Evolutionary conservation across 1,140 invertebrate species (phyloP), one percentile per base, ranked within the genome.

Genomic region (Samia ricini): DNA sequence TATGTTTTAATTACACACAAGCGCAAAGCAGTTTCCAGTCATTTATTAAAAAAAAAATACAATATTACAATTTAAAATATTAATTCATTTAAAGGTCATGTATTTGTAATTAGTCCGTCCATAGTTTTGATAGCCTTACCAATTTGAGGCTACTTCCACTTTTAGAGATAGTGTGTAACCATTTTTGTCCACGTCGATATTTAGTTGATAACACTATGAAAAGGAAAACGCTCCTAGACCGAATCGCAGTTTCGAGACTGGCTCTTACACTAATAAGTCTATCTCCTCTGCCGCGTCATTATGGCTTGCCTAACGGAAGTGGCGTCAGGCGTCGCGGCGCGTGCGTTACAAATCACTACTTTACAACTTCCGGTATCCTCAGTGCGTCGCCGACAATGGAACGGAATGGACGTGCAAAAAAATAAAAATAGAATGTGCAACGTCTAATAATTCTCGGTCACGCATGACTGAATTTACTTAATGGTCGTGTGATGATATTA

Each of bases 261-360:
- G 8, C 12, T 42, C 33, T 42, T 42, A 42, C 7, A 42, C 10
- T 15, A 42, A 15, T 12, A 15, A 12, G 19, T 68, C 68, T 61
- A 63, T 68, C 68, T 69, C 68, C 61, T 71, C 19, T 64, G 69
- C 61, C 66, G 66, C 69, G 78, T 84, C 85, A 89, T 89, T 89
- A 86, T 77, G 80, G 81, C 66, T 61, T 64, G 65, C 60, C 57
- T 55, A 21, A 68, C 73, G 86, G 86, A 89, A 84, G 79, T 79
- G 72, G 52, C 81, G 83, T 77, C 83, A 83, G 83, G 77, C 83
- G 85, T 71, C 77, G 82, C 82, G 84, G 81, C 87, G 87, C 83
- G 87, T 88, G 86, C 87, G 79, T 89, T 85, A 85, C 85, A 89
- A 89, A 89, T 89, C 83, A 87, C 83, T 87, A 82, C 83, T 88